Evolutionary conservation across 2,888 invertebrate species (phyloP), one percentile per base, ranked within the genome.

Genomic region (Acanthosoma haemorrhoidale): DNA sequence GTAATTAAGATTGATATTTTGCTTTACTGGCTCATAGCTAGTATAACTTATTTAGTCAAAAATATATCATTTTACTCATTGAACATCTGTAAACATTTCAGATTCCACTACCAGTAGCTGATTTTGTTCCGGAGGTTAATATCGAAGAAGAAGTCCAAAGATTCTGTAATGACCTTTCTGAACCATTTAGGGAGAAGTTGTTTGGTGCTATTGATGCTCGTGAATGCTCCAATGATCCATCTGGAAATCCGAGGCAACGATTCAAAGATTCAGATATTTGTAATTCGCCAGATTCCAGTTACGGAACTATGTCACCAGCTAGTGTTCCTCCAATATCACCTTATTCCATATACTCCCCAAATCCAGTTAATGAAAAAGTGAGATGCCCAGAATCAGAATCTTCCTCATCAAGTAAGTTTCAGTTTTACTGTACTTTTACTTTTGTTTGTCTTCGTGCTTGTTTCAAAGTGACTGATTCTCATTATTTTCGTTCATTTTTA

Each of bases 201-300:
- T 13, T 25, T 13, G 25, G n/a, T n/a, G 51, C n/a, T 5, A 25
- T 51, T 1, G 51, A 51, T 25, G 25, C 21, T 15, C n/a, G 25
- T 0, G 51, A 51, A 4, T 25, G n/a, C 2, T 25, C 25, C 25
- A 51, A 51, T 13, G 29, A 1, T n/a, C 2, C 21, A 5, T n/a
- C 11, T 3, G 51, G 13, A 5, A 51, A 51, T 29, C 25, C 13
- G n/a, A 51, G 8, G 8, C 13, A n/a, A 25, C 51, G 51, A 1
- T 1, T n/a, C n/a, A 51, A 29, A n/a, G 51, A 51, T 6, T 51
- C 51, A 3, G 32, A 59, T 2, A 4, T 31, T 13, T 64, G 64
- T 34, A 51, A 51, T 16, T 67, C 67, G 2, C 67, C 67, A 1
- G 67, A 67, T 36, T 57, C 67, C 3, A 34, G 57, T 25, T 67